These are phyloP conservation scores for Zele albiditarsus DNA, from an alignment of 2,888 invertebrate genomes.

Conservation along the genomic window DNA sequence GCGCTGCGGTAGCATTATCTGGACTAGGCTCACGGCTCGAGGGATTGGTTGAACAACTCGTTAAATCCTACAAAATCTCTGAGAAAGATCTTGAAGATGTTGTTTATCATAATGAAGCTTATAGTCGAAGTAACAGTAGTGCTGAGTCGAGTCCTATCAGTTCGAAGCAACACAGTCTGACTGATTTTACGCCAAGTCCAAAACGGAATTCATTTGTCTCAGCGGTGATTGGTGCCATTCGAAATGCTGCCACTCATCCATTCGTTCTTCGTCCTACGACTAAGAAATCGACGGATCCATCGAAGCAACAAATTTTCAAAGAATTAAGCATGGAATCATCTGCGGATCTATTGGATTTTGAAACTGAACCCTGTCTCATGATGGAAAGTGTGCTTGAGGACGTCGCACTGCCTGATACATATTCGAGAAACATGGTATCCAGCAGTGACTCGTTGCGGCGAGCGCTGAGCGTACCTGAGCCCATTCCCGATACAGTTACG, in stretches of 20 bases:
- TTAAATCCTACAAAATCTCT: slow-evolving; percentile 83
- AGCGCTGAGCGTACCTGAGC: slow-evolving; percentile 67
- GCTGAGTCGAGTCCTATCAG: slow-evolving; percentile 79
- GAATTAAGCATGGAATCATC: slow-evolving; percentile 78
- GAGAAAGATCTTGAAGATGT: slow-evolving; percentile 85
- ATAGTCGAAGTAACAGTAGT: slow-evolving; percentile 81
- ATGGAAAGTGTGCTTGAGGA: slow-evolving; percentile 85
- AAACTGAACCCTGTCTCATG: slow-evolving; percentile 88
- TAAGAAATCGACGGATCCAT: slow-evolving; percentile 59
- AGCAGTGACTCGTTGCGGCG: slow-evolving; percentile 74
- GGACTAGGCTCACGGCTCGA: slow-evolving; percentile 82
- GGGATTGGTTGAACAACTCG: slow-evolving; percentile 82
- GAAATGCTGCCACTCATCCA: slow-evolving; percentile 75
- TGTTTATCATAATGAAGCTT: slow-evolving; percentile 86
- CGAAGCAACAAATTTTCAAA: slow-evolving; percentile 64
- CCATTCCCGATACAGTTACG: slow-evolving; percentile 61
- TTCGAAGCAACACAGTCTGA: slow-evolving; percentile 66
- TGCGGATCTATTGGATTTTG: slow-evolving; percentile 85
- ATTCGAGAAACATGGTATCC: slow-evolving; percentile 81
- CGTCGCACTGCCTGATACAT: slow-evolving; percentile 79
- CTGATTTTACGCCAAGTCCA: slow-evolving; percentile 75
- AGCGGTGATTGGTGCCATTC: slow-evolving; percentile 82
- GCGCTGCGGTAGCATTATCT: slow-evolving; percentile 80
- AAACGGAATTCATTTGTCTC: slow-evolving; percentile 81
- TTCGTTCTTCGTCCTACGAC: slow-evolving; percentile 60